Evolutionary conservation across 2,113 vertebrate species (phyloP).

Genomic region (Malurus elegans): DNA sequence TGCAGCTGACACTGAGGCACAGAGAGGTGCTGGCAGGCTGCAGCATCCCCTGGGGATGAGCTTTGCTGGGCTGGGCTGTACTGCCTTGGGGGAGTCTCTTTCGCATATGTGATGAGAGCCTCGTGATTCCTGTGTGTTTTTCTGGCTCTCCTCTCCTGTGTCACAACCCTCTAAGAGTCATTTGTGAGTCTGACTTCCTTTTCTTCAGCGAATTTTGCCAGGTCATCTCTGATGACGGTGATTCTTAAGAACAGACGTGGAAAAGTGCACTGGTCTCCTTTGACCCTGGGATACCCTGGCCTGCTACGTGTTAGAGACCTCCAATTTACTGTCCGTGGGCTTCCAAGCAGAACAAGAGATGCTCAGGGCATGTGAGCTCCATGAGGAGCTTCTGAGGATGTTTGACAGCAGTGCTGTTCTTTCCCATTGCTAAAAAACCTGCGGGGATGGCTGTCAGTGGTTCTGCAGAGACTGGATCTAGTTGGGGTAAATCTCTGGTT

Average conservation of each 20-base stretch:
- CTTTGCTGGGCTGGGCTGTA: neutral
- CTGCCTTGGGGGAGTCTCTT: neutral
- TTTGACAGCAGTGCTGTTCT: neutral
- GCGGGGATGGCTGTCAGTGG: neutral
- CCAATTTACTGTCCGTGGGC: neutral
- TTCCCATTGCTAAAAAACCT: neutral
- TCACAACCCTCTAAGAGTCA: neutral
- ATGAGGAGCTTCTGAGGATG: neutral
- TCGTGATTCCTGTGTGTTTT: neutral
- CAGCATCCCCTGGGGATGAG: accelerated
- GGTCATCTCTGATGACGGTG: neutral
- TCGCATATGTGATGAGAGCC: neutral
- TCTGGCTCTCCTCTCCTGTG: neutral
- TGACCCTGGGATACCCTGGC: neutral
- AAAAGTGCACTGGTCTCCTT: neutral
- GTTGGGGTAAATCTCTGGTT: neutral
- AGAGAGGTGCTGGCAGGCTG: neutral
- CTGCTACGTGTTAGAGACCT: neutral
- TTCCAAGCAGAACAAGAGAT: neutral
- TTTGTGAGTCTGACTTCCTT: neutral
- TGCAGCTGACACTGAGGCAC: neutral
- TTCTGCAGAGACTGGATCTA: neutral
- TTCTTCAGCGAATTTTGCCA: neutral
- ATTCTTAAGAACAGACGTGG: neutral
- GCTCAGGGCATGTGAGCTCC: neutral